phyloP scores from a whole-genome alignment of 2,888 invertebrate species.

The Pristionchus entomophagus region DNA sequence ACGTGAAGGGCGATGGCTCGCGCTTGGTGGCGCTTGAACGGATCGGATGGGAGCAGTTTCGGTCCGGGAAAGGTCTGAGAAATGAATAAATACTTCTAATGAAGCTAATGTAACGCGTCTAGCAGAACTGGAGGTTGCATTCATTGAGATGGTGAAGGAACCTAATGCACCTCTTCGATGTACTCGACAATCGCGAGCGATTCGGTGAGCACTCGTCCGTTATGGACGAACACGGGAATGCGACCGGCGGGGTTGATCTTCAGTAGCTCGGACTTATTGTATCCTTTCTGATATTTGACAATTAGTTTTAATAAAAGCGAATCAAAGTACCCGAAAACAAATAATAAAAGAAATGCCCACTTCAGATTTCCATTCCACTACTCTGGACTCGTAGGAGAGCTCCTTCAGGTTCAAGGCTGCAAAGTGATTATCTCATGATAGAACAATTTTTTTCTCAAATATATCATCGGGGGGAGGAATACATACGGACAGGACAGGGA shows the following conservation, averaged over 20 bases:
- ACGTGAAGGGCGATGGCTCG: conserved; percentile 71
- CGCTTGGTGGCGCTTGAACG: conserved; percentile 87
- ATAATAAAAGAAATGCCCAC: too few species aligned
- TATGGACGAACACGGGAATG: conserved; percentile 87
- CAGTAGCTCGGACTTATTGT: neutral
- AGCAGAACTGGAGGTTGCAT: too few species aligned
- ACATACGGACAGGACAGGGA: too few species aligned
- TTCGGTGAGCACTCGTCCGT: conserved; percentile 81
- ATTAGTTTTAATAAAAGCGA: too few species aligned
- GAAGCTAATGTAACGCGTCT: too few species aligned
- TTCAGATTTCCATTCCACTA: conserved; percentile 76
- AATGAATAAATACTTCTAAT: neutral
- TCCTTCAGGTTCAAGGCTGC: conserved; percentile 93
- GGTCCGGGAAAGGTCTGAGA: conserved; percentile 83
- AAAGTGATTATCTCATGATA: conserved; percentile 57
- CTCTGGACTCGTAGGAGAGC: conserved; percentile 87
- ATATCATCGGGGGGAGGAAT: neutral
- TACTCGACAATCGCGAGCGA: conserved; percentile 90
- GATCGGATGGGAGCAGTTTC: conserved; percentile 80
- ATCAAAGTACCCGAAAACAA: too few species aligned
- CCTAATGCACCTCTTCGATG: conserved; percentile 86
- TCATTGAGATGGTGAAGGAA: too few species aligned
- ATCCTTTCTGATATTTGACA: too few species aligned
- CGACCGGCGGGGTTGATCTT: conserved; percentile 89
- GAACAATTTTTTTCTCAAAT: neutral